Evolutionary conservation across 2,888 invertebrate species (phyloP).

Genomic region (Caenorhabditis parvicauda): DNA sequence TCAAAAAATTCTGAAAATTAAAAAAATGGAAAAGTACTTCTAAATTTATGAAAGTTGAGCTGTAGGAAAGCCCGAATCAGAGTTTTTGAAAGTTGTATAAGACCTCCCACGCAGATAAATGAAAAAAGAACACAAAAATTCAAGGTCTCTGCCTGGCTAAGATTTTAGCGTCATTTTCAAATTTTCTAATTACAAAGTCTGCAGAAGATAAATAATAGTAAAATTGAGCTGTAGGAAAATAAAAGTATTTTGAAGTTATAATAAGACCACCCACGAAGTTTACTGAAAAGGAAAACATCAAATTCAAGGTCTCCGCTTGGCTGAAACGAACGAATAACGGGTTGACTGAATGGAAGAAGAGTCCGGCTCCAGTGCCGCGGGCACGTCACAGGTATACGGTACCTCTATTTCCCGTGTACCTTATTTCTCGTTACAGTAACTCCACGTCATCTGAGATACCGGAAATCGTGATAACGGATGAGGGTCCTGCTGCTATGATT

Average conservation of each 20-base stretch:
- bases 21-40: too few relatives aligned
- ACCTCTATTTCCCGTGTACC: neutral
- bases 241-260: neutral
- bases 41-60: constrained; percentile 30
- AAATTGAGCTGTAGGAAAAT: too few relatives aligned
- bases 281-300: too few relatives aligned
- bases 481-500: constrained; percentile 17
- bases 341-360: neutral
- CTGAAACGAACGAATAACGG: constrained; percentile 25
- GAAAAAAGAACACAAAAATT: too few relatives aligned
- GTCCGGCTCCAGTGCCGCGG: neutral
- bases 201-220: too few relatives aligned
- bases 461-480: constrained; percentile 58
- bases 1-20: too few relatives aligned
- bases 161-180: too few relatives aligned
- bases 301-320: constrained; percentile 53
- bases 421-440: constrained; percentile 25
- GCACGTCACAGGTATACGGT: neutral
- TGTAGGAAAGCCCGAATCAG: constrained; percentile 16
- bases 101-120: neutral
- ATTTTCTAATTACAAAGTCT: too few relatives aligned
- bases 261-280: too few relatives aligned
- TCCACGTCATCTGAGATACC: constrained; percentile 54
- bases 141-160: too few relatives aligned
- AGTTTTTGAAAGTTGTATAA: neutral